A percentile compares a stretch with the other conserved stretches of the same genome.
These are phyloP conservation scores for Physella acuta DNA, from an alignment of 1,140 invertebrate genomes.

Conservation along the genomic window DNA sequence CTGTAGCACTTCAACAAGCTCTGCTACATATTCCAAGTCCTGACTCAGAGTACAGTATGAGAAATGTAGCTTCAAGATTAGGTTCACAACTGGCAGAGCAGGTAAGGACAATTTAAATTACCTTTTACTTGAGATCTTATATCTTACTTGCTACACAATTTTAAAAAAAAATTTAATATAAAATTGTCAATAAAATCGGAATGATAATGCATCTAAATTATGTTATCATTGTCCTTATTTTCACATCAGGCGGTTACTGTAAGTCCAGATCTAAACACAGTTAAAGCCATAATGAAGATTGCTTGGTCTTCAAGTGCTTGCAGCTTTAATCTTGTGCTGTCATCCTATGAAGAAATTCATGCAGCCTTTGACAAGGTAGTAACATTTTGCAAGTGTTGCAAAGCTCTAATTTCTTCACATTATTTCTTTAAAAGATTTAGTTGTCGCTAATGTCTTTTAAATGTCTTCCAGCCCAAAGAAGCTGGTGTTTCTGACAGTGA, in stretches of 20 bases:
- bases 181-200: too few relatives aligned
- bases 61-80: conserved; percentile 74
- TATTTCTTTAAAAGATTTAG: too few relatives aligned
- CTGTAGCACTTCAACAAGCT: conserved; percentile 74
- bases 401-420: too few relatives aligned
- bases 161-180: too few relatives aligned
- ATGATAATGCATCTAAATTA: too few relatives aligned
- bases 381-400: too few relatives aligned
- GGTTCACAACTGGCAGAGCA: conserved; percentile 72
- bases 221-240: not conserved
- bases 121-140: too few relatives aligned
- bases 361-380: conserved; percentile 55
- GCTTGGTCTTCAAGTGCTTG: conserved; percentile 78
- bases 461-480: conserved; percentile 39
- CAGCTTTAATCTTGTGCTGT: conserved; percentile 70
- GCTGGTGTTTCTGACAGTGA: conserved; percentile 46
- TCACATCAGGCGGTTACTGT: conserved; percentile 47
- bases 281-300: conserved; percentile 65
- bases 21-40: conserved; percentile 72
- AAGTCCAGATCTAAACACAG: conserved; percentile 49
- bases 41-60: conserved; percentile 70
- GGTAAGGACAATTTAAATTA: conserved; percentile 54
- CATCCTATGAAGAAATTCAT: conserved; percentile 70
- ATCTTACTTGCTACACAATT: too few relatives aligned
- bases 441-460: too few relatives aligned